Evolutionary conservation across 1,140 invertebrate genomes (phyloP), one percentile per base, ranked within the genome.

Genomic region (Gonioctena quinquepunctata): DNA sequence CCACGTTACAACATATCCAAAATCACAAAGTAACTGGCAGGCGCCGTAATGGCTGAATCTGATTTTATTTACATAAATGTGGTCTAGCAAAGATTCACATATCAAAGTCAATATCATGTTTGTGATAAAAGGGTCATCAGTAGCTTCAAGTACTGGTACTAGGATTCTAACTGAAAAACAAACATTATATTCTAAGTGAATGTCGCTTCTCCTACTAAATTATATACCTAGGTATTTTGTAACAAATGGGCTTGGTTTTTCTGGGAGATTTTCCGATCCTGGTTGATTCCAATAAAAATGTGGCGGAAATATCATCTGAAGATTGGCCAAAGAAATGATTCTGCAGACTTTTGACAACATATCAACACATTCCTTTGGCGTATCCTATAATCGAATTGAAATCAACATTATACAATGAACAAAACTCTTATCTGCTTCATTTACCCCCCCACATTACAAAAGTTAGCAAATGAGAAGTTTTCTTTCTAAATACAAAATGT

Each of bases 41-140:
- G 85, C 85, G 3, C 84, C 85, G 61, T 80, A 79, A 83, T 86
- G 90, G 86, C 89, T 91, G 78, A 95, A 94, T 83, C 92, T 93
- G 42, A 94, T 91, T 81, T 90, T 90, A 71, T 92, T 89, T 27
- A 89, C 86, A 79, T 92, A 94, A 68, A 95, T 94, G 66, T 93
- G 92, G 81, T 95, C 91, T 26, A 95, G 82, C 92, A 92, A 94
- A 1, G 92, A 90, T 79, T 94, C 93, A 77, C 93, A 93, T 84
- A 94, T 91, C 33, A 94, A 89, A 78, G 89, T 88, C 2, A 95
- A 81, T 27, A 93, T 88, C 85, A 93, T 91, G 75, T 92, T 92
- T 1, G 90, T 87, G 6, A 91, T 90, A 16, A 88, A 83, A 50
- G 89, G 86, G 77, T 94, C 92, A 57, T 89, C 87, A 2, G 91